phyloP scores from a whole-genome alignment of 2,888 invertebrate genomes.

The Arctia plantaginis region DNA sequence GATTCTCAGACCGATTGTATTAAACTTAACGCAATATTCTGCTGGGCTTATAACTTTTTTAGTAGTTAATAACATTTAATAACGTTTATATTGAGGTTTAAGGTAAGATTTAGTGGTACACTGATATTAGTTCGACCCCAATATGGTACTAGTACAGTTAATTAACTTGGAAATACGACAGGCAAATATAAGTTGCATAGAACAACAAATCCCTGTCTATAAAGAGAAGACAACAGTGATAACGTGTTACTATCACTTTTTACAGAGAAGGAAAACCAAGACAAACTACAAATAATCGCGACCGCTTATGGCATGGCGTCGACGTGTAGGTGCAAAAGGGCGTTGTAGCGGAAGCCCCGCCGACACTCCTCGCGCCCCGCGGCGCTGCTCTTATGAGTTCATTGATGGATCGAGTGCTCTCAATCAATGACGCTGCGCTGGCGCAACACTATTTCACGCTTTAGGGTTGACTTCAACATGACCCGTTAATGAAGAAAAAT shows the following conservation, averaged over 20 bases:
- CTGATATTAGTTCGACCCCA: too few relatives aligned
- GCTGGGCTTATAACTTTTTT: not conserved
- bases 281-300: conserved; percentile 13
- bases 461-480: conserved; percentile 15
- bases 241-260: not conserved
- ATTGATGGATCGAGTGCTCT: conserved; percentile 62
- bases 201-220: not conserved
- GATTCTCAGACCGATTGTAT: not conserved
- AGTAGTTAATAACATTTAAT: not conserved
- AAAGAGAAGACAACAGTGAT: not conserved
- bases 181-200: not conserved
- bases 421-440: conserved; percentile 51
- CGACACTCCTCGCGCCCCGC: conserved; percentile 15
- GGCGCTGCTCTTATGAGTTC: conserved; percentile 48
- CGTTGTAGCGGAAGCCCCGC: conserved; percentile 49
- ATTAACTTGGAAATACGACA: too few relatives aligned
- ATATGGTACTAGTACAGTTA: too few relatives aligned
- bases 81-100: not conserved
- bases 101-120: not conserved
- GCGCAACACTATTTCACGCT: conserved; percentile 13
- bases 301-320: conserved; percentile 26
- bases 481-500: not conserved
- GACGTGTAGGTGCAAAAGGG: conserved; percentile 24
- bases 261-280: not conserved
- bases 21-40: not conserved